Percentiles rank a stretch among this genome's conserved stretches.
Conservation (phyloP, 92 coral and sea anemone genomes). For the Paramuricea clavata region DNA sequence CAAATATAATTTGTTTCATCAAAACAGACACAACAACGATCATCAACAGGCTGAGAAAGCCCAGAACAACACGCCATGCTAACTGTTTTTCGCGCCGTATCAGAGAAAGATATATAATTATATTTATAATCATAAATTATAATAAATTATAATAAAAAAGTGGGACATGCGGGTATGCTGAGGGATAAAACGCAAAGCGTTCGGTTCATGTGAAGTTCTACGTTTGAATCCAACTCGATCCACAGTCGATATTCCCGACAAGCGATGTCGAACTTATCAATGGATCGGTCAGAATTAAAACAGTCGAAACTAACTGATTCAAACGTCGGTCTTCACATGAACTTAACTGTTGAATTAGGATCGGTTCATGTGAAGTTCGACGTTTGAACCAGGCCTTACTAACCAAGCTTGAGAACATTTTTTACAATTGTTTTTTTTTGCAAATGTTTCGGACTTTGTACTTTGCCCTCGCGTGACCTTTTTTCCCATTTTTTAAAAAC, state of each 20-base stretch:
- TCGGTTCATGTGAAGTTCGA: slow-evolving; percentile 9
- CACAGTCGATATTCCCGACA: slow-evolving; percentile 4
- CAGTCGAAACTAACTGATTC: neutral
- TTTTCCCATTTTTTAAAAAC: too few relatives aligned
- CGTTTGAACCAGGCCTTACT: slow-evolving; percentile 23
- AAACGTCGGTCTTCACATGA: slow-evolving; percentile 9
- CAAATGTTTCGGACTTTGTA: too few relatives aligned
- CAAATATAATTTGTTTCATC: slow-evolving; percentile 29
- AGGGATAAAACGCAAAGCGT: neutral
- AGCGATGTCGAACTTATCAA: neutral
- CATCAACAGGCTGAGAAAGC: neutral
- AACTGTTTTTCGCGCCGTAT: neutral
- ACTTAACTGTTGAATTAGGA: slow-evolving; percentile 4
- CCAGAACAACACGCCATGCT: neutral
- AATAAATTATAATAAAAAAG: neutral
- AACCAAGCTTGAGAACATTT: too few relatives aligned
- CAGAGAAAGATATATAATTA: neutral
- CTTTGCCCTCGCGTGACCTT: too few relatives aligned
- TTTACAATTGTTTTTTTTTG: too few relatives aligned
- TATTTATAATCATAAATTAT: slow-evolving; percentile 3
- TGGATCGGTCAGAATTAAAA: neutral
- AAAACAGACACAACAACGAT: slow-evolving; percentile 27
- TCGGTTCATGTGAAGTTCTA: slow-evolving; percentile 7
- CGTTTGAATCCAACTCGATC: slow-evolving; percentile 20
- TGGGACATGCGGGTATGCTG: neutral